Evolutionary conservation across 2,888 invertebrate species (phyloP).

Genomic region (Hyalella azteca): DNA sequence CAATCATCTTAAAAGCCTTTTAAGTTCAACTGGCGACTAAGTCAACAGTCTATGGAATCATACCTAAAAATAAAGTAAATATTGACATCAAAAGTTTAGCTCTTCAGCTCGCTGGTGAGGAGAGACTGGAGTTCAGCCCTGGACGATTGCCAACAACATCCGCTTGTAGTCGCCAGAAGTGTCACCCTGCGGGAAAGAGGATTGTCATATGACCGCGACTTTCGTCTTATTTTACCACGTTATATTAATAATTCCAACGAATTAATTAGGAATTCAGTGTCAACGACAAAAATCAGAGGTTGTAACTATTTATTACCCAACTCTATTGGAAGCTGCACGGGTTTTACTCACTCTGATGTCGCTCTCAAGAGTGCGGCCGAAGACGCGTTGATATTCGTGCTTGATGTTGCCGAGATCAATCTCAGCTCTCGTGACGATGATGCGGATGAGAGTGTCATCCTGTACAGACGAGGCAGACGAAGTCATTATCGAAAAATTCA

Average conservation of each 20-base stretch:
- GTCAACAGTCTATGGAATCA: no score
- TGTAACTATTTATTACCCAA: neutral
- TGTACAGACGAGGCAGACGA: neutral
- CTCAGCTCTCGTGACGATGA: conserved; percentile 82
- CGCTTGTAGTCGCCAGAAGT: conserved; percentile 61
- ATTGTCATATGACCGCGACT: no score
- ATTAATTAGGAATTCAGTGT: no score
- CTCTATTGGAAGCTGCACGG: neutral
- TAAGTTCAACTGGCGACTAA: no score
- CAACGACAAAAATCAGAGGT: no score
- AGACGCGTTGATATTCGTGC: conserved; percentile 75
- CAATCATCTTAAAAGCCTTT: no score
- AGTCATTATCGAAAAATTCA: no score
- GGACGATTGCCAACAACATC: conserved; percentile 60
- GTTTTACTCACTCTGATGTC: conserved; percentile 76
- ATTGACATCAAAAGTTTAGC: no score
- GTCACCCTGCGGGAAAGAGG: conserved; percentile 56
- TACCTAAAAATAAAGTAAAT: no score
- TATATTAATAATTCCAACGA: no score
- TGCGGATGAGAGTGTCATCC: conserved; percentile 82
- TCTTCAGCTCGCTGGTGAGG: no score
- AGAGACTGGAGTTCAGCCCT: conserved; percentile 13
- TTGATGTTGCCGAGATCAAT: conserved; percentile 86
- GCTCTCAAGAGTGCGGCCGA: conserved; percentile 77
- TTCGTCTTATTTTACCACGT: no score